Percentiles rank a stretch among this genome's conserved stretches.
Conservation (phyloP, 2,797 vertebrate species). For the Sebastolobus altivelis region DNA sequence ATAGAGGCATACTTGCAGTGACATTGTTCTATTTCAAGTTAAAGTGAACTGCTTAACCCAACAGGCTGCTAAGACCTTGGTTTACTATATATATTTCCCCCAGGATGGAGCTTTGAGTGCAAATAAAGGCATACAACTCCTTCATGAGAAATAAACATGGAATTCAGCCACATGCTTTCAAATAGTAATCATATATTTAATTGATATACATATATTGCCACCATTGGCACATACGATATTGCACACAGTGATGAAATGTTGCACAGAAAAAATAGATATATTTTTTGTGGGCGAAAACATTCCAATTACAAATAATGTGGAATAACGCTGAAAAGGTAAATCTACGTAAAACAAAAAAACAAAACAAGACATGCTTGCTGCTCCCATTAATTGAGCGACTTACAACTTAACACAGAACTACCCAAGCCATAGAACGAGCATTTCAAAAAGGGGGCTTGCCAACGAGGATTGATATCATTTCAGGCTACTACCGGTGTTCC, state of each 20-base stretch:
- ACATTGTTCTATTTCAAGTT: constrained; percentile 80
- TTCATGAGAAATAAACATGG: constrained; percentile 86
- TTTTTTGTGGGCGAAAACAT: constrained; percentile 84
- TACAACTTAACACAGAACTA: constrained; percentile 79
- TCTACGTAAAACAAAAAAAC: constrained; percentile 57
- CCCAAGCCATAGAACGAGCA: constrained; percentile 76
- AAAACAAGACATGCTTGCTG: constrained; percentile 81
- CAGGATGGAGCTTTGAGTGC: constrained; percentile 82
- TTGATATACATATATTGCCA: constrained; percentile 91
- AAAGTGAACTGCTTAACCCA: constrained; percentile 75
- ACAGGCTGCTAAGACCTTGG: constrained; percentile 74
- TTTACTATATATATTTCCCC: constrained; percentile 69
- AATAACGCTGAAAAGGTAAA: constrained; percentile 85
- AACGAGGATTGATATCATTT: constrained; percentile 48
- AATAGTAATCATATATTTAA: constrained; percentile 91
- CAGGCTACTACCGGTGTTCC: constrained; percentile 63
- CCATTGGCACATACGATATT: constrained; percentile 91
- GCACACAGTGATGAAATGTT: constrained; percentile 90
- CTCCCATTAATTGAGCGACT: constrained; percentile 82
- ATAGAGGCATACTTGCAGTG: constrained; percentile 77
- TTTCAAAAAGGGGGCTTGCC: constrained; percentile 57
- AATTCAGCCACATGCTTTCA: constrained; percentile 89
- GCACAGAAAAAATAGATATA: constrained; percentile 82
- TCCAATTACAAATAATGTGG: constrained; percentile 86
- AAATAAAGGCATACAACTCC: constrained; percentile 85